Evolutionary conservation across 2,113 vertebrate species (phyloP), one percentile per base, ranked within the genome.

Genomic region (Chamaetylas fuelleborni): DNA sequence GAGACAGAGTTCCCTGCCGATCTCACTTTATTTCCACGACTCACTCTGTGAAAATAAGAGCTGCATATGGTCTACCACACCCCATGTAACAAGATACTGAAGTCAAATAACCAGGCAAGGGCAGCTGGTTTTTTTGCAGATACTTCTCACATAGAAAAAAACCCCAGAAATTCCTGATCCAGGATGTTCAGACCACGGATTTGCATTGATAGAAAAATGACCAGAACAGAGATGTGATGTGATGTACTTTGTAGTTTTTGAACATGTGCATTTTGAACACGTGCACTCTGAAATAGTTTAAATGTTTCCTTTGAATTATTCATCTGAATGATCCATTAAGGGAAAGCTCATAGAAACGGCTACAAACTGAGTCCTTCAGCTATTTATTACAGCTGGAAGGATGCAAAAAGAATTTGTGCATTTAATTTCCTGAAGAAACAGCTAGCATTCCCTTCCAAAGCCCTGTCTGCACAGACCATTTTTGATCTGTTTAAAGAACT

Each of bases 351-450:
- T 54, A 83, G 80, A 92, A 96, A 90, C 5, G 40, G 74, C 54
- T 91, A 93, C 81, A 86, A 66, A 86, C 66, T 8, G 80, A 92
- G 77, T 90, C 76, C 72, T 90, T 94, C 86, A 82, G 67, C 94
- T 96, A 94, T 94, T 96, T 94, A 96, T 96, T 96, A 90, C 74
- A 96, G 87, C 62, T 92, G 90, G 93, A 96, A 90, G 71, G 73
- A 91, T 45, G 80, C 66, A 79, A 84, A 91, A 93, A 89, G 88
- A 89, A 86, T 94, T 95, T 93, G 90, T 96, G 76, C 64, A 42
- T 93, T 94, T 91, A 90, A 95, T 96, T 96, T 96, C 95, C 94
- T 86, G 91, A 88, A 93, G 92, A 96, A 95, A 90, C 51, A 93
- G 86, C 81, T 33, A 92, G 53, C 56, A 66, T 90, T 91, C 74